Evolutionary conservation across 2,888 invertebrate genomes (phyloP).

Genomic region (Drosophila monieri): DNA sequence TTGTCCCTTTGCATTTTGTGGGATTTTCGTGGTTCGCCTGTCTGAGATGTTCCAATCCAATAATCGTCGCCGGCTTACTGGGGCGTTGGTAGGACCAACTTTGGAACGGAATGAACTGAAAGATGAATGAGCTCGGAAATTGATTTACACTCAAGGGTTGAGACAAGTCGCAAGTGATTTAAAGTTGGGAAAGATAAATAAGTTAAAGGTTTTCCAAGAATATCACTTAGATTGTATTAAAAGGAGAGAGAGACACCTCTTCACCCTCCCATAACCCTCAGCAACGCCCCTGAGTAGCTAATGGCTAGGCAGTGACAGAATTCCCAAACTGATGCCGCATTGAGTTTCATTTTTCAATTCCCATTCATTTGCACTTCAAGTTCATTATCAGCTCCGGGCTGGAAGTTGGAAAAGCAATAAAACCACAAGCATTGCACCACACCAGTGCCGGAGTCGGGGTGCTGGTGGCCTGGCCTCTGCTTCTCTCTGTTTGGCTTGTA

Average conservation of each 20-base stretch:
- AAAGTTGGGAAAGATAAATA: background rate
- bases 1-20: slow-evolving; percentile 11
- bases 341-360: slow-evolving; percentile 23
- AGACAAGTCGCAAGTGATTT: slow-evolving; percentile 9
- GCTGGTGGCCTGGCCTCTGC: no score
- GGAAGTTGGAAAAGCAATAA: slow-evolving; percentile 32
- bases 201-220: background rate
- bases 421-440: slow-evolving; percentile 10
- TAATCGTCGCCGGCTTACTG: slow-evolving; percentile 24
- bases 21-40: slow-evolving; percentile 23
- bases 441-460: no score
- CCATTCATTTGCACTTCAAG: slow-evolving; percentile 50
- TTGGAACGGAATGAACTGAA: slow-evolving; percentile 6
- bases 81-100: slow-evolving; percentile 10
- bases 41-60: slow-evolving; percentile 21
- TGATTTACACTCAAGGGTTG: slow-evolving; percentile 16
- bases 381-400: slow-evolving; percentile 55
- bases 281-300: background rate
- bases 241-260: background rate
- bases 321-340: slow-evolving; percentile 1
- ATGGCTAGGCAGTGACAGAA: background rate
- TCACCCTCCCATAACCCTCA: background rate
- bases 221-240: background rate
- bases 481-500: background rate
- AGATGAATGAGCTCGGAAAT: slow-evolving; percentile 21